Conservation (phyloP, 1,140 invertebrate species). For the Acromyrmex echinatior region DNA sequence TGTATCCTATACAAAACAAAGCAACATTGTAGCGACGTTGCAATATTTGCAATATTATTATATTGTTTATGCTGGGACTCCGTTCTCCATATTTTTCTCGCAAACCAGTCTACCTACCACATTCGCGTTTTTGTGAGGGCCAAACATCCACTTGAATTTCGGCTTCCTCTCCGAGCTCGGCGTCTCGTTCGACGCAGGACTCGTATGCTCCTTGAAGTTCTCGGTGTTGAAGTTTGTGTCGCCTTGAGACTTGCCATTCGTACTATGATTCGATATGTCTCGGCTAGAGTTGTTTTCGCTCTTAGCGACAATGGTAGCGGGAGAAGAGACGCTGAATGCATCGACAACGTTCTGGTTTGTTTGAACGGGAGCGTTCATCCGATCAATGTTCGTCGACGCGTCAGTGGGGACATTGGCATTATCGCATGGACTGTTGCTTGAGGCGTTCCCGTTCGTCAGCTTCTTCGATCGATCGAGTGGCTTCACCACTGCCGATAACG, state of each 20-base stretch:
- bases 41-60: no score
- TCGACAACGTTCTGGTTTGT: not conserved
- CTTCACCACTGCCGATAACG: constrained; percentile 77
- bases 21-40: no score
- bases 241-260: constrained; percentile 58
- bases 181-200: constrained; percentile 37
- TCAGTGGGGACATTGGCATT: constrained; percentile 24
- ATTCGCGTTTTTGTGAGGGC: constrained; percentile 88
- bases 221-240: constrained; percentile 58
- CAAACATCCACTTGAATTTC: constrained; percentile 88
- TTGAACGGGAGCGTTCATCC: not conserved
- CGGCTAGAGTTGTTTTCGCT: constrained; percentile 72
- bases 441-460: constrained; percentile 71
- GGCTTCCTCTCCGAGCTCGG: constrained; percentile 75
- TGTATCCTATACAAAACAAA: no score
- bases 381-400: not conserved
- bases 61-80: not conserved
- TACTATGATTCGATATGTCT: constrained; percentile 69
- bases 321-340: not conserved
- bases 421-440: constrained; percentile 69
- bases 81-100: not conserved
- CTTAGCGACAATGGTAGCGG: constrained; percentile 58
- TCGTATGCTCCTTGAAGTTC: constrained; percentile 41
- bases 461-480: constrained; percentile 75
- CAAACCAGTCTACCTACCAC: constrained; percentile 82